These are phyloP conservation scores for Conops quadrifasciatus DNA, from an alignment of 2,888 invertebrate genomes.

Conservation along the genomic window DNA sequence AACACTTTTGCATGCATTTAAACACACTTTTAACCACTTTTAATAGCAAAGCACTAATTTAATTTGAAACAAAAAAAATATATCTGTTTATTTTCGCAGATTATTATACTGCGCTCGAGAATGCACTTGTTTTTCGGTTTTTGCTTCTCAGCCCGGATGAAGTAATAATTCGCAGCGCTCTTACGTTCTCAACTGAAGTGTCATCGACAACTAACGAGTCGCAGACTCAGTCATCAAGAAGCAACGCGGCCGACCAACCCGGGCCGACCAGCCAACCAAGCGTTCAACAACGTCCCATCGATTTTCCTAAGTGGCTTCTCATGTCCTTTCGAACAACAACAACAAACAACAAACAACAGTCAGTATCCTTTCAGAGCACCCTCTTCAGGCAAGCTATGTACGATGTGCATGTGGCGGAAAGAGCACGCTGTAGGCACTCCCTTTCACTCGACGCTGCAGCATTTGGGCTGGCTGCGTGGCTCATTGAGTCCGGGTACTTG, in stretches of 20 bases:
- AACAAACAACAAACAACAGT: slow-evolving; percentile 41
- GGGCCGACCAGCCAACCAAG: slow-evolving; percentile 42
- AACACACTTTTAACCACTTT: neutral
- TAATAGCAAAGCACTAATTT: neutral
- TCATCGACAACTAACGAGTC: slow-evolving; percentile 65
- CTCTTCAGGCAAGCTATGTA: neutral
- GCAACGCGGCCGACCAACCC: slow-evolving; percentile 51
- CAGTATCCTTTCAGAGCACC: slow-evolving; percentile 27
- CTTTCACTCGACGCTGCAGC: slow-evolving; percentile 15
- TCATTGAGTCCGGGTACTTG: slow-evolving; percentile 27
- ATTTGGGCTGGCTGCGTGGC: slow-evolving; percentile 12
- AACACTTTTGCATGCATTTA: slow-evolving; percentile 10
- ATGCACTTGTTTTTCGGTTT: slow-evolving; percentile 11
- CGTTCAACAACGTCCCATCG: slow-evolving; percentile 42
- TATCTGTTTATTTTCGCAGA: slow-evolving; percentile 12
- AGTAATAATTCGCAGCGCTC: slow-evolving; percentile 38
- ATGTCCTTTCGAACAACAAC: slow-evolving; percentile 60
- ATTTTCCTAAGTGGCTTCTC: slow-evolving; percentile 64
- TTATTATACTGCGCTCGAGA: slow-evolving; percentile 8
- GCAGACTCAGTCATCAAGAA: slow-evolving; percentile 54
- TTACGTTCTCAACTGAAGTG: slow-evolving; percentile 61
- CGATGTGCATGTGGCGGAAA: slow-evolving; percentile 1
- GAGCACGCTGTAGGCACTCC: slow-evolving; percentile 4
- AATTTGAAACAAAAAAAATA: no score
- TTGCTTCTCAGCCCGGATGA: neutral